A percentile compares a stretch with the other conserved stretches of the same genome.
Conservation (phyloP, 2,797 vertebrate genomes). For the Brachymystax lenok region DNA sequence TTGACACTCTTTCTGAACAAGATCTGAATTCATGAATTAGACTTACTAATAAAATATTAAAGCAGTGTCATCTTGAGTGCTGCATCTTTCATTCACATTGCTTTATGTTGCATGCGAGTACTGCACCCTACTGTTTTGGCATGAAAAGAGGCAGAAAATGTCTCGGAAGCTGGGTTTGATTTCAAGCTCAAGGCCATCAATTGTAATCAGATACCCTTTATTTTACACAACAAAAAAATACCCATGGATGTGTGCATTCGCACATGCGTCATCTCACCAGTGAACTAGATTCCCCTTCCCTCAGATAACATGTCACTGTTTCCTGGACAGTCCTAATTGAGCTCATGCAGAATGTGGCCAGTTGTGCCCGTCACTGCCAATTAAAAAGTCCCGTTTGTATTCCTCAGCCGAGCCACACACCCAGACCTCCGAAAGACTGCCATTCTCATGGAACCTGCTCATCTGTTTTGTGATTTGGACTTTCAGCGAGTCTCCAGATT, state of each 20-base stretch:
- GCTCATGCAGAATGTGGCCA: slow-evolving; percentile 75
- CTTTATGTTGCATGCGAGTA: background rate
- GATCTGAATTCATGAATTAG: background rate
- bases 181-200: background rate
- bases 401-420: slow-evolving; percentile 70
- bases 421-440: slow-evolving; percentile 72
- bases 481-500: slow-evolving; percentile 81
- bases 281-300: slow-evolving; percentile 69
- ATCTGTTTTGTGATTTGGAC: slow-evolving; percentile 87
- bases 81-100: background rate
- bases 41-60: background rate
- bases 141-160: background rate
- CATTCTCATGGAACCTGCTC: slow-evolving; percentile 75
- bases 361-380: slow-evolving; percentile 77
- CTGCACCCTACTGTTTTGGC: slow-evolving; percentile 2
- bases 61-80: background rate
- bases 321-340: slow-evolving; percentile 74
- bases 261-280: background rate
- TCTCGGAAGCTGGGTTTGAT: slow-evolving; percentile 25
- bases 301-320: slow-evolving; percentile 66
- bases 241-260: background rate
- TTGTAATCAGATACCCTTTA: slow-evolving; percentile 21
- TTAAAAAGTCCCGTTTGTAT: slow-evolving; percentile 84
- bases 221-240: background rate
- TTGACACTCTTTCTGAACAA: background rate